Base-by-base conservation (phyloP, 2,113 vertebrate genomes). In the Scophthalmus maximus region DNA sequence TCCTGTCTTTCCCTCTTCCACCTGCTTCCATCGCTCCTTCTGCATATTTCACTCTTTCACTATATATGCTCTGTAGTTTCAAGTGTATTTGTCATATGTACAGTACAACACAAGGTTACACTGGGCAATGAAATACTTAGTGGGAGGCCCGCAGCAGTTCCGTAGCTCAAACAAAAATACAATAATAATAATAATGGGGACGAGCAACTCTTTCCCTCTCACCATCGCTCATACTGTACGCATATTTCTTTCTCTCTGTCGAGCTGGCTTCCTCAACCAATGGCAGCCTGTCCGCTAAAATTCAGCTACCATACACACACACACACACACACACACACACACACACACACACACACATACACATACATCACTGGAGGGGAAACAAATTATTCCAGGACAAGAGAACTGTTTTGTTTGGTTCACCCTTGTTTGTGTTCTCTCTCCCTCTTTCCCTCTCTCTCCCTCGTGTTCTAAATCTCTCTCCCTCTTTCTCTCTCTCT, bases 381-480 rank as follows among this genome's bases (percentile, higher is more conserved):
- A 85, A 90, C 68, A 78, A 83, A 87, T 87, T 79, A 88, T 88
- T 90, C 75, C 61, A 84, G 78, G 63, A 76, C 68, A 79, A 66
- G 78, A 81, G 55, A 82, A 88, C 82, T 86, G 82, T 90, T 89
- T 83, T 87, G 79, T 88, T 88, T 88, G 71, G 70, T 86, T 90
- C 87, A 82, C 81, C 76, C 80, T 76, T 84, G 76, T 82, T 82
- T 88, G 68, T 49, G 64, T 72, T 70, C 30, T 18, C 67, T 38
- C 44, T 47, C 36, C 55, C 53, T 22, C 29, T 30, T 56, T 22
- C 34, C 8, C 30, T 32, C 30, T 4, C n/a, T 32, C 30, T 8
- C 8, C 8, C 30, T 5, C 30, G 8, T 88, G 68, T 55, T 44
- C n/a, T n/a, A n/a, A n/a, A n/a, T n/a, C n/a, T n/a, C 44, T 60